Percentiles rank a stretch among this genome's conserved stretches.
These are phyloP conservation scores for Eupelmus urozonus DNA, from an alignment of 2,888 invertebrate genomes.

Conservation along the genomic window DNA sequence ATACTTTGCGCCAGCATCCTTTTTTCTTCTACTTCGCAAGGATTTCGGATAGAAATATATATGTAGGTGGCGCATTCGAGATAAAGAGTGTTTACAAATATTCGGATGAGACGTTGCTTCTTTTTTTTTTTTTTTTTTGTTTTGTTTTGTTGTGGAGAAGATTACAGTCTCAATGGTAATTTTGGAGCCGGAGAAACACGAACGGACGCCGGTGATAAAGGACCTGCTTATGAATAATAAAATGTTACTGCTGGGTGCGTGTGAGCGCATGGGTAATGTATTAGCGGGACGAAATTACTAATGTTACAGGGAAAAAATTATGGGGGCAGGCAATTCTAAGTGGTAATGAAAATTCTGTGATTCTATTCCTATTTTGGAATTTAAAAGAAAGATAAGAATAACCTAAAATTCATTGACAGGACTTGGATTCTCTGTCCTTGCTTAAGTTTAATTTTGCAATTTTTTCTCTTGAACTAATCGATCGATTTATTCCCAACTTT, in stretches of 20 bases:
- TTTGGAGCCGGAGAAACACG: not conserved
- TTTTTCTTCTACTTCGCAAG: conserved; percentile 13
- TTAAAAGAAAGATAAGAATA: too few relatives aligned
- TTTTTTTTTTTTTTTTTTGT: conserved; percentile 4
- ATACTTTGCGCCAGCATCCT: not conserved
- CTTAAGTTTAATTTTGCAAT: too few relatives aligned
- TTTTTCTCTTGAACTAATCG: too few relatives aligned
- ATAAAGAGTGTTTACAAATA: conserved; percentile 39
- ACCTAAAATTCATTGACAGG: too few relatives aligned
- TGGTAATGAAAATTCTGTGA: too few relatives aligned
- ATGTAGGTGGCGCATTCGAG: not conserved
- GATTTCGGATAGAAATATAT: conserved; percentile 5
- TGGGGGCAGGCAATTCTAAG: too few relatives aligned
- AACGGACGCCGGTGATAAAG: conserved; percentile 16
- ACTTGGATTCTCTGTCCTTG: too few relatives aligned
- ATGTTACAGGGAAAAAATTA: not conserved
- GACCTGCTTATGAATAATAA: conserved; percentile 8
- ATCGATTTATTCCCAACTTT: too few relatives aligned
- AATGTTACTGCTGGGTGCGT: not conserved
- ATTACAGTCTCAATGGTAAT: too few relatives aligned
- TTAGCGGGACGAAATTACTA: conserved; percentile 12
- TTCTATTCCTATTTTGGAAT: too few relatives aligned
- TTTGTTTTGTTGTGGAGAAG: too few relatives aligned
- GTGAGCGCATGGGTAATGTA: not conserved
- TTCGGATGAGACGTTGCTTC: conserved; percentile 6